Evolutionary conservation across 2,888 invertebrate genomes (phyloP).

Genomic region (Euclidia mi): DNA sequence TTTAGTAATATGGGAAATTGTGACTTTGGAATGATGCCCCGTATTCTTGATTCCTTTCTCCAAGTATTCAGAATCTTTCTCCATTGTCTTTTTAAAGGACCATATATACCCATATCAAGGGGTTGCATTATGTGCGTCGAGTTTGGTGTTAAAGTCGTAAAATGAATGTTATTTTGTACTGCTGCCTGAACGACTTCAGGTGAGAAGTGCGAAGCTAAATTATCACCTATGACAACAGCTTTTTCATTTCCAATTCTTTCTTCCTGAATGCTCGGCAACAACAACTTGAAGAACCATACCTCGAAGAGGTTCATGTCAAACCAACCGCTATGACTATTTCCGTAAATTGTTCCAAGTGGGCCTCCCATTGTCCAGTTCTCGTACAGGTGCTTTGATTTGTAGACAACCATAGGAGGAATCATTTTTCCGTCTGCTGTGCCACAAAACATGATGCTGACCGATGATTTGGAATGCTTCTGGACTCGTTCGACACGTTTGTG

Average conservation of each 20-base stretch:
- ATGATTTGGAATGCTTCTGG: constrained; percentile 2
- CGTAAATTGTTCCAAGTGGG: background rate
- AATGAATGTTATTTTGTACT: background rate
- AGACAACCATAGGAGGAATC: constrained; percentile 5
- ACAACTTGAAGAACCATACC: background rate
- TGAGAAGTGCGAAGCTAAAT: background rate
- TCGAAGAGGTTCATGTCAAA: constrained; percentile 1
- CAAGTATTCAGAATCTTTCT: background rate
- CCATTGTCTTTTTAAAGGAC: constrained; percentile 5
- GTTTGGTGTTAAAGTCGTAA: background rate
- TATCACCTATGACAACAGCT: background rate
- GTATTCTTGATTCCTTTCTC: background rate
- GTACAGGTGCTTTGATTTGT: constrained; percentile 6
- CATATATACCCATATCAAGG: constrained; percentile 6
- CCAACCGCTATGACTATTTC: background rate
- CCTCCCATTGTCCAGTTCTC: background rate
- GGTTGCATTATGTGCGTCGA: constrained; percentile 4
- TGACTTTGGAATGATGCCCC: background rate
- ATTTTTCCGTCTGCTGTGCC: constrained; percentile 4
- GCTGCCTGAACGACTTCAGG: background rate
- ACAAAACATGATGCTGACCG: constrained; percentile 3
- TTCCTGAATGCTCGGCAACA: background rate
- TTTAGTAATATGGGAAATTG: constrained; percentile 3
- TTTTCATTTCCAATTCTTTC: background rate
- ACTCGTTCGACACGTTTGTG: constrained; percentile 2